These are phyloP conservation scores for Poecilia picta DNA, from an alignment of 2,797 vertebrate species.

Conservation along the genomic window DNA sequence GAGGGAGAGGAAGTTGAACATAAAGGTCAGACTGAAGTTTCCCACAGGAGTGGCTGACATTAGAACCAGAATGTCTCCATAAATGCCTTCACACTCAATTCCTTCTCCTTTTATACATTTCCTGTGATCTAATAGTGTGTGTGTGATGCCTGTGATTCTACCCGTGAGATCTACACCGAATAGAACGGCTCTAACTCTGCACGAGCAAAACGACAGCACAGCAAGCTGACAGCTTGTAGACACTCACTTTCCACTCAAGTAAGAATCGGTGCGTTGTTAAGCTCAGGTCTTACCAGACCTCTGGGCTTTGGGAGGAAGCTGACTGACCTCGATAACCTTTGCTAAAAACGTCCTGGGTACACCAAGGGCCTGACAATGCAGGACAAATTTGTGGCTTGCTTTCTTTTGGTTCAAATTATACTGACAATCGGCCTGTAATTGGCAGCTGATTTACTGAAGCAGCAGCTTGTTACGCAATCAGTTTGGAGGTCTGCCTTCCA, in stretches of 20 bases:
- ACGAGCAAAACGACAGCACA: conserved; percentile 38
- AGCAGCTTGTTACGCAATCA: conserved; percentile 52
- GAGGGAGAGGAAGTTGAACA: conserved; percentile 58
- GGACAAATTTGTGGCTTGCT: conserved; percentile 18
- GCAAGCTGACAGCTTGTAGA: conserved; percentile 59
- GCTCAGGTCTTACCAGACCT: conserved; percentile 49
- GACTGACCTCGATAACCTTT: conserved; percentile 57
- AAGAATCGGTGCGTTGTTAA: conserved; percentile 52
- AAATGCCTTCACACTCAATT: conserved; percentile 51
- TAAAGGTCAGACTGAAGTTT: conserved; percentile 81
- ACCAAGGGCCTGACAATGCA: conserved; percentile 19
- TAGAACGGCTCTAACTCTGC: conserved; percentile 43
- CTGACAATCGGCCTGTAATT: conserved; percentile 51
- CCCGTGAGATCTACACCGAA: conserved; percentile 53
- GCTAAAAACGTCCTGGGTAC: conserved; percentile 28
- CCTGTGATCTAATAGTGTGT: conserved; percentile 44
- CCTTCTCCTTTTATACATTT: conserved; percentile 50
- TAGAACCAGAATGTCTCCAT: conserved; percentile 75
- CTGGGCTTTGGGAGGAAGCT: conserved; percentile 46
- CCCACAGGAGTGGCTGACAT: conserved; percentile 78
- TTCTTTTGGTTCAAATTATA: conserved; percentile 47
- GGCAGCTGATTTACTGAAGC: conserved; percentile 45
- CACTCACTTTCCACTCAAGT: conserved; percentile 50
- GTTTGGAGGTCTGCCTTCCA: conserved; percentile 37
- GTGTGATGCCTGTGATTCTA: conserved; percentile 50